Evolutionary conservation across 2,888 invertebrate genomes (phyloP).

Genomic region (Parnassius smintheus): DNA sequence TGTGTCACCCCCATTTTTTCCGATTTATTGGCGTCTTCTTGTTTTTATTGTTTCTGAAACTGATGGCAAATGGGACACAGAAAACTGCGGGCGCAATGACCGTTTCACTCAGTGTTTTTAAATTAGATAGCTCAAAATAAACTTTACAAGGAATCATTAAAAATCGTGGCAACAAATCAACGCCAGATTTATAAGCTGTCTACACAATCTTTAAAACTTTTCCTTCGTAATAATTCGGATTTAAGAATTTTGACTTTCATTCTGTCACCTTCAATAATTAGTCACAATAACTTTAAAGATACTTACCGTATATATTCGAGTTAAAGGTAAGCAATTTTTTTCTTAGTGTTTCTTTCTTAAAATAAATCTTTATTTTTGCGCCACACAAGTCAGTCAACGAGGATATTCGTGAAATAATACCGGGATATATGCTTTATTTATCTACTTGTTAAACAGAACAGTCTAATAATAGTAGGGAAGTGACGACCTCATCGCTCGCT

Average conservation of each 20-base stretch:
- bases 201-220: conserved; percentile 39
- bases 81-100: conserved; percentile 53
- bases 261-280: conserved; percentile 17
- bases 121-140: conserved; percentile 48
- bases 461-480: too few relatives aligned
- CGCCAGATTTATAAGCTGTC: conserved; percentile 50
- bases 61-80: conserved; percentile 49
- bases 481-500: too few relatives aligned
- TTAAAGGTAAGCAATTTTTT: too few relatives aligned
- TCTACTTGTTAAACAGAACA: too few relatives aligned
- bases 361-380: too few relatives aligned
- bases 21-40: conserved; percentile 48
- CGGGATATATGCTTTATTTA: too few relatives aligned
- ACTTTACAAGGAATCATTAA: conserved; percentile 53
- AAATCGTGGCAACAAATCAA: conserved; percentile 49
- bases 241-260: conserved; percentile 31
- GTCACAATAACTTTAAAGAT: not conserved
- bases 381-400: too few relatives aligned
- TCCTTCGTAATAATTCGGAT: conserved; percentile 1
- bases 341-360: too few relatives aligned
- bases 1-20: conserved; percentile 33
- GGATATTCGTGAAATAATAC: too few relatives aligned
- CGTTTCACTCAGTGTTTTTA: conserved; percentile 42
- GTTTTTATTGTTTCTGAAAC: conserved; percentile 37
- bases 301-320: too few relatives aligned